Base-by-base conservation (phyloP, 2,888 invertebrate genomes). In the Crossocerus cetratus region DNA sequence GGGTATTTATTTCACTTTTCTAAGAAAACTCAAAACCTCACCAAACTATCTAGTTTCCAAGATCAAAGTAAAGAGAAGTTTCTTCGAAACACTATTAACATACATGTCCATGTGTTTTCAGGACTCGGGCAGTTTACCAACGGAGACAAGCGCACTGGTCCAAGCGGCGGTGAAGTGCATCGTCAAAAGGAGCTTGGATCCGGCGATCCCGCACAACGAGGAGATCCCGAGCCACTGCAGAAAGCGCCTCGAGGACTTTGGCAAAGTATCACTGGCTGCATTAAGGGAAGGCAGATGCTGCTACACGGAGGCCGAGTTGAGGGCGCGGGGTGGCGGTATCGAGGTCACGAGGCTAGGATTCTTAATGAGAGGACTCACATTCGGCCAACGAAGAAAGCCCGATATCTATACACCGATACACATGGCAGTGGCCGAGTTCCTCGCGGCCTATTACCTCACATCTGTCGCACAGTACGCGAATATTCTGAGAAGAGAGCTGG, bases 391-490 rank as follows among this genome's bases (percentile, higher is more conserved):
- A 74, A 89, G 91, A 63, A 91, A 91, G 69, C 86, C 88, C 0
- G 91, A 91, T 70, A 84, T 90, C 21, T 92, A 90, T 83, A 90
- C 91, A 13, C 91, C 92, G 1, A 89, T 92, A 45, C 92, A 92
- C 82, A 88, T 91, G 59, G 91, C 92, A 1, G 90, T 92, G 73
- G 91, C 91, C 16, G 92, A 92, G 78, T 92, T 91, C 80, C 85
- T 92, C n/a, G 91, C 92, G 1, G 92, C 92, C 0, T 92, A 92
- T 79, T 92, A 92, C 82, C 88, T 92, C n/a, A 91, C 92, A 0
- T 92, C 92, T 0, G 88, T 92, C 3, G 91, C 92, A 3, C 91
- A 91, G 77, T 91, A 92, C 74, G 91, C 92, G 0, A 91, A 91
- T 59, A 90, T 92, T 16, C 85, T 92, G 3, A 88, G 91, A 20